These are phyloP conservation scores for Gonocerus acuteangulatus DNA, from an alignment of 2,888 invertebrate genomes.

Conservation along the genomic window DNA sequence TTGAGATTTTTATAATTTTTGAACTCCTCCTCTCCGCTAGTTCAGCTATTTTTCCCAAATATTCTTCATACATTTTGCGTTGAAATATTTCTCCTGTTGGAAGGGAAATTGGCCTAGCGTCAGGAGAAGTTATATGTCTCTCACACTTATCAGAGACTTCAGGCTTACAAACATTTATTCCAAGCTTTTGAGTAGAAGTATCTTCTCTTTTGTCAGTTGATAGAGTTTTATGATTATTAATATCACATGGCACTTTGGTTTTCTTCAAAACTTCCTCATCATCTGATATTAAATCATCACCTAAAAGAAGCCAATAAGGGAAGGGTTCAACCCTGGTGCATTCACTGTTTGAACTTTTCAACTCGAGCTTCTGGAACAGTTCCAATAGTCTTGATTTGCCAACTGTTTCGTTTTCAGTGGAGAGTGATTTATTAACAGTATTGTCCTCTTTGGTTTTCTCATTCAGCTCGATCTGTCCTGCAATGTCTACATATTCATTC, in stretches of 20 bases:
- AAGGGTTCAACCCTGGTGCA: slow-evolving; percentile 25
- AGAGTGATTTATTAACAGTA: not conserved
- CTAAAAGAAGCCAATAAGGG: slow-evolving; percentile 23
- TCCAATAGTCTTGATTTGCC: slow-evolving; percentile 49
- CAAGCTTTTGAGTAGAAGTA: no score
- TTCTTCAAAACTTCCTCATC: no score
- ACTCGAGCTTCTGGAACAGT: slow-evolving; percentile 47
- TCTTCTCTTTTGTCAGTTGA: no score
- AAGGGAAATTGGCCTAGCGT: slow-evolving; percentile 40
- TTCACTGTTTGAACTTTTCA: slow-evolving; percentile 32
- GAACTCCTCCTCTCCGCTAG: slow-evolving; percentile 69
- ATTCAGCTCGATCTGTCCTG: not conserved
- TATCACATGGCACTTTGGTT: no score
- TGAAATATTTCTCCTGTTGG: slow-evolving; percentile 54
- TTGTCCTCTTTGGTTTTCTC: not conserved
- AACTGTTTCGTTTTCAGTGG: slow-evolving; percentile 29
- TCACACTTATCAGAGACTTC: no score
- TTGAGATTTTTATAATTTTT: slow-evolving; percentile 72
- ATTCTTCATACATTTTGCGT: slow-evolving; percentile 77
- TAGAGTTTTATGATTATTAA: no score
- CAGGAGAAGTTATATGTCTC: no score
- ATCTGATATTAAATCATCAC: not conserved
- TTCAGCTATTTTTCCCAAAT: slow-evolving; percentile 68
- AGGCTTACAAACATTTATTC: no score
- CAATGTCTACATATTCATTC: not conserved